Evolutionary conservation across 1,140 invertebrate species (phyloP).

Genomic region (Sogatella furcifera): DNA sequence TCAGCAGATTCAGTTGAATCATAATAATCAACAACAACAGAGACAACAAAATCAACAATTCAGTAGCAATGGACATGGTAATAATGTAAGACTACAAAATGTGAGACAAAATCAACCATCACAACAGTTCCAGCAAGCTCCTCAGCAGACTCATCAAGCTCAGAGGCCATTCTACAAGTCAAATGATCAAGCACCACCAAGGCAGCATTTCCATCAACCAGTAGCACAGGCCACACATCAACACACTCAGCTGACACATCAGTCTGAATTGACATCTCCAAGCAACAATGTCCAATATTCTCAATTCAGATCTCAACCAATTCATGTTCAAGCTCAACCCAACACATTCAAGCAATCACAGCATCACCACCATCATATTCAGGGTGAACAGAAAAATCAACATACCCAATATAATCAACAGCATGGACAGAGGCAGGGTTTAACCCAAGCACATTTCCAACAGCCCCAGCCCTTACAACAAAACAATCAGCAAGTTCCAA

Average conservation of each 20-base stretch:
- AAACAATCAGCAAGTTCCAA: not conserved
- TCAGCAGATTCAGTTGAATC: slow-evolving; percentile 24
- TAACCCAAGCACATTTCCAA: slow-evolving; percentile 20
- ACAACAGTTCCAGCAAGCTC: slow-evolving; percentile 11
- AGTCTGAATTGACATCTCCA: slow-evolving; percentile 26
- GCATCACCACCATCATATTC: slow-evolving; percentile 25
- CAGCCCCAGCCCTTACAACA: slow-evolving; percentile 15
- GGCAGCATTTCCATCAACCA: slow-evolving; percentile 12
- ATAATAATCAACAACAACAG: slow-evolving; percentile 10
- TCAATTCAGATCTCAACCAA: not conserved
- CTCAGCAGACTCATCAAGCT: slow-evolving; percentile 20
- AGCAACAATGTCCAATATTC: slow-evolving; percentile 22
- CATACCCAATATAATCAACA: slow-evolving; percentile 30
- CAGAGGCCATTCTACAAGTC: slow-evolving; percentile 15
- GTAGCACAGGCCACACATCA: not conserved
- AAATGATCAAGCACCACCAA: slow-evolving; percentile 10
- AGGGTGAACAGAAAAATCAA: slow-evolving; percentile 15
- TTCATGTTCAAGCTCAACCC: slow-evolving; percentile 3
- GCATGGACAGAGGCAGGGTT: slow-evolving; percentile 5
- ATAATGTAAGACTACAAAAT: not conserved
- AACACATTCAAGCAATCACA: slow-evolving; percentile 11
- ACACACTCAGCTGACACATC: slow-evolving; percentile 28
- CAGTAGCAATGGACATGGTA: not conserved
- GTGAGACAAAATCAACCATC: slow-evolving; percentile 21
- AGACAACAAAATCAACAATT: slow-evolving; percentile 28